These are phyloP conservation scores for Tachysurus vachellii DNA, from an alignment of 2,113 vertebrate genomes.

Conservation along the genomic window DNA sequence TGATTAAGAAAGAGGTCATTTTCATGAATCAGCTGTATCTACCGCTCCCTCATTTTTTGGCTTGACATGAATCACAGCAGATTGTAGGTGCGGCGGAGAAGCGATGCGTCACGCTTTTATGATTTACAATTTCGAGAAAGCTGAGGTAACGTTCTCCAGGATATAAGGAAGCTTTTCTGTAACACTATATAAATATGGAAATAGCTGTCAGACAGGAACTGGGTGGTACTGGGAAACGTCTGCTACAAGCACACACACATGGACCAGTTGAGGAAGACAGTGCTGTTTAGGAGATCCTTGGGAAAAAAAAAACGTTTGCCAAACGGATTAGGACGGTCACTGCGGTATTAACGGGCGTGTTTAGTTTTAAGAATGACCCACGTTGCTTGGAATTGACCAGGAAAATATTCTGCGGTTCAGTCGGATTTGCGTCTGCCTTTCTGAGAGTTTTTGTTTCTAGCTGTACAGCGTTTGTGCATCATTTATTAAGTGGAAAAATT, in stretches of 20 bases:
- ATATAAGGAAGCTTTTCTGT: background rate
- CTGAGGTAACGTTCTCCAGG: slow-evolving; percentile 1
- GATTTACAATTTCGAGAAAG: slow-evolving; percentile 4
- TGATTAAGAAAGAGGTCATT: slow-evolving; percentile 57
- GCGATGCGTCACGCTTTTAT: background rate
- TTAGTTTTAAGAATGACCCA: slow-evolving; percentile 24
- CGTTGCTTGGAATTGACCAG: slow-evolving; percentile 5
- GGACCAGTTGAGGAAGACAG: background rate
- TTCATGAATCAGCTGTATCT: slow-evolving; percentile 37
- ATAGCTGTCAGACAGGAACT: background rate
- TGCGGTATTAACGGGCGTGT: slow-evolving; percentile 7
- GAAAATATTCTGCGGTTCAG: background rate
- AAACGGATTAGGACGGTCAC: background rate
- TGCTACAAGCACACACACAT: background rate
- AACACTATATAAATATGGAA: background rate
- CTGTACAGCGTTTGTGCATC: background rate
- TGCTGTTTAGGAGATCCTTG: background rate
- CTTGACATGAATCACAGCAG: slow-evolving; percentile 20
- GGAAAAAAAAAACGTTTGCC: background rate
- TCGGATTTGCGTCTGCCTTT: background rate
- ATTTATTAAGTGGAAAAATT: background rate
- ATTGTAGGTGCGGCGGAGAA: slow-evolving; percentile 1
- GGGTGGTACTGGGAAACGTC: background rate
- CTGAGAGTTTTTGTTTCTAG: background rate
- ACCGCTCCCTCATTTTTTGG: slow-evolving; percentile 24